phyloP scores from a whole-genome alignment of 2,113 vertebrate species.

The Gasterosteus aculeatus region DNA sequence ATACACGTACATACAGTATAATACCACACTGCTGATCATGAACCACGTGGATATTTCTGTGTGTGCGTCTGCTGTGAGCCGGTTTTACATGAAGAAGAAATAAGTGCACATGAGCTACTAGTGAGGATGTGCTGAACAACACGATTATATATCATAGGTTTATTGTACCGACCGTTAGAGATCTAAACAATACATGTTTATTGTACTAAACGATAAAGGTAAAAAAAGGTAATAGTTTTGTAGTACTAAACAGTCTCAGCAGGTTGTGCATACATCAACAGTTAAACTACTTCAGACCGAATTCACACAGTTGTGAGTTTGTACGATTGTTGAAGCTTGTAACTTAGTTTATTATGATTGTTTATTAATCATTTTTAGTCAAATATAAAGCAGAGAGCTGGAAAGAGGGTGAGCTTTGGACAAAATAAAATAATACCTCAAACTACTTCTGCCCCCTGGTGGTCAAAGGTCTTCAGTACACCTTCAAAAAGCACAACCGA shows the following conservation, averaged over 20 bases:
- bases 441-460: neutral
- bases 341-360: neutral
- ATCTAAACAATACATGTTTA: neutral
- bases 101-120: neutral
- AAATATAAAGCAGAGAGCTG: neutral
- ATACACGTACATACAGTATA: too few species aligned
- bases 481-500: neutral
- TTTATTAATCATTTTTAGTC: too few species aligned
- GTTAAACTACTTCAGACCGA: neutral
- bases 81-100: neutral
- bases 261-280: neutral
- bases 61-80: neutral
- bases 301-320: neutral
- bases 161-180: neutral
- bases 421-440: too few species aligned
- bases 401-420: neutral
- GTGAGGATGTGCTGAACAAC: too few species aligned
- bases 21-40: too few species aligned
- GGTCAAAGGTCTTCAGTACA: neutral
- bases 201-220: too few species aligned
- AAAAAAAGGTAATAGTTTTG: too few species aligned
- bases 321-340: neutral
- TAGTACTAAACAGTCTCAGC: neutral
- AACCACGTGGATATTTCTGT: too few species aligned
- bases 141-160: neutral